Conservation (phyloP, 2,888 invertebrate genomes). For the Elmis aenea region DNA sequence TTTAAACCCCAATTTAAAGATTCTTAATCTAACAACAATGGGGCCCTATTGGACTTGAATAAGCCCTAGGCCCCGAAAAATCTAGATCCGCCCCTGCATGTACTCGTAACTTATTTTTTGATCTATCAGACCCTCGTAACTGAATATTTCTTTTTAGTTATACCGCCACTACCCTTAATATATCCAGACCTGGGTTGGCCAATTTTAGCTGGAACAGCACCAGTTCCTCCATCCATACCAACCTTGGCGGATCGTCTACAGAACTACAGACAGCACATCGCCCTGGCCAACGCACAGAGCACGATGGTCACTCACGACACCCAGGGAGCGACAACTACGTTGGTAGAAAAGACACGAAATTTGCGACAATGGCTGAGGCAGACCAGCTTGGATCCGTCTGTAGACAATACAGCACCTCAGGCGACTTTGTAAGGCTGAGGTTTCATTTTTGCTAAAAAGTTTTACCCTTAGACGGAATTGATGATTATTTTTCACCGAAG, state of each 20-base stretch:
- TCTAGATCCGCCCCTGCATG: no score
- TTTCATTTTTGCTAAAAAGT: no score
- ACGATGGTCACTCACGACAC: slow-evolving; percentile 46
- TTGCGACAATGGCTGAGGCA: slow-evolving; percentile 64
- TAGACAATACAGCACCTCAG: slow-evolving; percentile 31
- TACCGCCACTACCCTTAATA: slow-evolving; percentile 49
- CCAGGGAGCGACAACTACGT: slow-evolving; percentile 56
- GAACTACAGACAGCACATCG: slow-evolving; percentile 52
- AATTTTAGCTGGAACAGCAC: slow-evolving; percentile 37
- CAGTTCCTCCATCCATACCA: slow-evolving; percentile 45
- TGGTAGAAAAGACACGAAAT: slow-evolving; percentile 61
- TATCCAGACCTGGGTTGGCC: slow-evolving; percentile 56
- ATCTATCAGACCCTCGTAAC: no score
- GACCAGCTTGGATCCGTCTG: slow-evolving; percentile 35
- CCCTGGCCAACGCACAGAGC: slow-evolving; percentile 47
- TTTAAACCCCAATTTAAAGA: no score
- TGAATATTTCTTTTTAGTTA: slow-evolving; percentile 29
- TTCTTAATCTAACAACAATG: no score
- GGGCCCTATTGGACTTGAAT: no score
- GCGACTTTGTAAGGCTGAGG: slow-evolving; percentile 36
- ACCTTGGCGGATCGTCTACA: slow-evolving; percentile 53
- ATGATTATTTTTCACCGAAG: no score
- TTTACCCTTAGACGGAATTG: no score
- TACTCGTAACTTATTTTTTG: no score
- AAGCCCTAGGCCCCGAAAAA: no score